These are phyloP conservation scores for Syngnathus acus DNA, from an alignment of 2,797 vertebrate genomes.

Conservation along the genomic window DNA sequence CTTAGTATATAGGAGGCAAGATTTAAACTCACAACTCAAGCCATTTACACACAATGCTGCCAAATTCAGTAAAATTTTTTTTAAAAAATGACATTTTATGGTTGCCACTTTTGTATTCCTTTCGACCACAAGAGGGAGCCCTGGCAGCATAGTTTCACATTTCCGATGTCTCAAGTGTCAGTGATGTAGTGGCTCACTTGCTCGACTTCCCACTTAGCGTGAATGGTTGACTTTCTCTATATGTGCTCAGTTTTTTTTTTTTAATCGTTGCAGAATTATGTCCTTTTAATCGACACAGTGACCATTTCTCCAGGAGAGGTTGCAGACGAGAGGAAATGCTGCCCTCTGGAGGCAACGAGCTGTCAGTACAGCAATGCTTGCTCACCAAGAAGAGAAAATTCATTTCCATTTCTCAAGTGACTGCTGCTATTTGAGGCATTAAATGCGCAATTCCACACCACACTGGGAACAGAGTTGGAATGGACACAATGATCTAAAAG, in stretches of 20 bases:
- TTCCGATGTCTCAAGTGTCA: neutral
- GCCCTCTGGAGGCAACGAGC: slow-evolving; percentile 49
- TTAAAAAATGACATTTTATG: too few species aligned
- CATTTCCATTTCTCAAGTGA: neutral
- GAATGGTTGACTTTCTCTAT: too few species aligned
- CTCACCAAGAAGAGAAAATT: neutral
- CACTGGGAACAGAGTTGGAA: neutral
- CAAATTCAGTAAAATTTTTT: too few species aligned
- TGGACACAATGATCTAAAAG: neutral
- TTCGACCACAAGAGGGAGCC: too few species aligned
- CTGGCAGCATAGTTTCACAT: neutral
- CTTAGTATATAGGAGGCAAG: too few species aligned
- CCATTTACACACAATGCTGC: too few species aligned
- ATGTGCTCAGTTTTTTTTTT: neutral
- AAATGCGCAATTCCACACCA: neutral
- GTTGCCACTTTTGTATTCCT: too few species aligned
- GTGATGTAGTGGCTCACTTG: neutral
- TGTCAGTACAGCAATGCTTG: slow-evolving; percentile 11
- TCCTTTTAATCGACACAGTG: neutral
- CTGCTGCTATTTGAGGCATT: neutral
- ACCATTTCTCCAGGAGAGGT: slow-evolving; percentile 14
- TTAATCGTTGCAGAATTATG: neutral
- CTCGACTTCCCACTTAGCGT: too few species aligned
- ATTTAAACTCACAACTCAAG: too few species aligned
- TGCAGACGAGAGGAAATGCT: slow-evolving; percentile 32